phyloP scores from a whole-genome alignment of 1,140 invertebrate species.

The Trichonephila clavata region DNA sequence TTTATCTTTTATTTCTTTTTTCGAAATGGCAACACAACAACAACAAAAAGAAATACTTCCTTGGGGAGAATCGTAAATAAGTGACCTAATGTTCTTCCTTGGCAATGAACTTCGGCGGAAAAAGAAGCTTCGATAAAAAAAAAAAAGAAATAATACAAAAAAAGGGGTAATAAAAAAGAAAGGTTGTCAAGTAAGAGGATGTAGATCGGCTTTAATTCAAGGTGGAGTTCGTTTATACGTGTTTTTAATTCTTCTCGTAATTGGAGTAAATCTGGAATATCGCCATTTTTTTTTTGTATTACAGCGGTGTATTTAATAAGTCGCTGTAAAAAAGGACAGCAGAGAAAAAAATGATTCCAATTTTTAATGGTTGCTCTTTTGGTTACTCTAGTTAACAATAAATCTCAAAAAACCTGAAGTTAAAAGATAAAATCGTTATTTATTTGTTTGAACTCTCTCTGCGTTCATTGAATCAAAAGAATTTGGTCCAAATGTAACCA shows the following conservation, averaged over 20 bases:
- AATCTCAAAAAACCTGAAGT: neutral
- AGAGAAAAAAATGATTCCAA: neutral
- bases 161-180: conserved; percentile 25
- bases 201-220: conserved; percentile 6
- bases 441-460: no score
- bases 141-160: neutral
- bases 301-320: neutral
- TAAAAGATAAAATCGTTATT: neutral
- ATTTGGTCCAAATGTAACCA: no score
- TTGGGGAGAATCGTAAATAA: conserved; percentile 46
- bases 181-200: conserved; percentile 46
- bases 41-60: neutral
- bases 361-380: neutral
- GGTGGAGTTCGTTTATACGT: conserved; percentile 20
- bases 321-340: neutral
- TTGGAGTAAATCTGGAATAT: neutral
- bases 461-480: no score
- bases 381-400: neutral
- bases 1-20: neutral
- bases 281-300: neutral
- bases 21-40: neutral
- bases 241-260: conserved; percentile 34
- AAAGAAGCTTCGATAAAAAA: neutral
- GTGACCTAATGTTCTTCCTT: conserved; percentile 64
- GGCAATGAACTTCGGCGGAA: conserved; percentile 55